Conservation (phyloP, 2,797 vertebrate genomes). For the Arvicola amphibius region DNA sequence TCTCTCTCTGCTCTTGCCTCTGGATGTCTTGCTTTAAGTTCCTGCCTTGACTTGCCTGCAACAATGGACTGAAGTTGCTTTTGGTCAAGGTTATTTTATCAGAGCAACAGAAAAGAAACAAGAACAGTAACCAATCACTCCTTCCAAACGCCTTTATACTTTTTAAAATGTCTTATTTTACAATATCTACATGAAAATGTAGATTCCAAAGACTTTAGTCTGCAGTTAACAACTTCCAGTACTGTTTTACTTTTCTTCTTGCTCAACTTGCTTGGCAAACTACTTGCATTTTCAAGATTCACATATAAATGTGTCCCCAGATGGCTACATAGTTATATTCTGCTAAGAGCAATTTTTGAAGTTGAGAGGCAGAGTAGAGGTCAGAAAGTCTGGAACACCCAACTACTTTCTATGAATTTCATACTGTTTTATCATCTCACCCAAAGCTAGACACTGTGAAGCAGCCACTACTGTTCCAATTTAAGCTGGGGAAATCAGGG, state of each 20-base stretch:
- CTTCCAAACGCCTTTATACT: background rate
- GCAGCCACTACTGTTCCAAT: background rate
- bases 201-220: background rate
- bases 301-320: background rate
- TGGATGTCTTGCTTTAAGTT: background rate
- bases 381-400: background rate
- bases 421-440: background rate
- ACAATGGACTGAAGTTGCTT: background rate
- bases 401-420: background rate
- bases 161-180: background rate
- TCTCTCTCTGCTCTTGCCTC: background rate
- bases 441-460: background rate
- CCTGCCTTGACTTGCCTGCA: background rate
- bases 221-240: background rate
- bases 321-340: background rate
- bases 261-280: background rate
- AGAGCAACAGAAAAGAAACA: background rate
- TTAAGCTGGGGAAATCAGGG: background rate
- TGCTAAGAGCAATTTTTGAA: background rate
- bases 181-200: background rate
- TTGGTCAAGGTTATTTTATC: background rate
- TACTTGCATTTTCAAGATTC: background rate
- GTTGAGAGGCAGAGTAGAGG: background rate
- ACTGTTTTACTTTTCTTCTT: background rate
- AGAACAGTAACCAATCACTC: background rate